Conservation (phyloP, 1,140 invertebrate genomes). For the Monochamus saltuarius region DNA sequence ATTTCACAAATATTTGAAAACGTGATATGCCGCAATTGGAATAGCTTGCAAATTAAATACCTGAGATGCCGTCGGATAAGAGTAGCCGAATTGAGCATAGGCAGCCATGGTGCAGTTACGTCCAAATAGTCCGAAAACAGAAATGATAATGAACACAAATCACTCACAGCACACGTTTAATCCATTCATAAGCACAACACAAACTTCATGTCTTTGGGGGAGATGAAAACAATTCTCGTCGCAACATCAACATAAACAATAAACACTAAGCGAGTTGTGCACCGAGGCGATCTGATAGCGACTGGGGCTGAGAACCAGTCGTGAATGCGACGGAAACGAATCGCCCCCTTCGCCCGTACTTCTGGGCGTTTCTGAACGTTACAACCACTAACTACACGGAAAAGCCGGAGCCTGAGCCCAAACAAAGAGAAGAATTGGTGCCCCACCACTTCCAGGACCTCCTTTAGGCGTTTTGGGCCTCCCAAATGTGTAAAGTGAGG, state of each 20-base stretch:
- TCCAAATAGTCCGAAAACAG: slow-evolving; percentile 20
- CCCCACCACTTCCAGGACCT: slow-evolving; percentile 31
- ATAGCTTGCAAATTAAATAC: slow-evolving; percentile 53
- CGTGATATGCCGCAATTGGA: too few relatives aligned
- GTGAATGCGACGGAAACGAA: slow-evolving; percentile 29
- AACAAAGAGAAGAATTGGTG: slow-evolving; percentile 30
- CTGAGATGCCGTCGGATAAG: slow-evolving; percentile 77
- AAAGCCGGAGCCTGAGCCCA: slow-evolving; percentile 36
- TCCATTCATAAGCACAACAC: slow-evolving; percentile 32
- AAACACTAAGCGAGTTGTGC: slow-evolving; percentile 25
- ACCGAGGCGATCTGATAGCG: slow-evolving; percentile 45
- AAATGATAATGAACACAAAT: slow-evolving; percentile 23
- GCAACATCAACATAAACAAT: slow-evolving; percentile 50
- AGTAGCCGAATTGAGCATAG: slow-evolving; percentile 80
- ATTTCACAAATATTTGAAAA: too few relatives aligned
- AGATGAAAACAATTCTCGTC: slow-evolving; percentile 38
- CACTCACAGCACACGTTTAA: slow-evolving; percentile 34
- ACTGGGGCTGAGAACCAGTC: slow-evolving; percentile 38
- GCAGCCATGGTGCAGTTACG: slow-evolving; percentile 63
- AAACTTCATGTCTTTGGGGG: slow-evolving; percentile 37
- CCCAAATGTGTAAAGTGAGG: slow-evolving; percentile 26
- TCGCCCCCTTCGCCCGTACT: slow-evolving; percentile 35
- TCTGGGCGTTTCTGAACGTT: slow-evolving; percentile 32
- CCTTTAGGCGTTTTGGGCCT: slow-evolving; percentile 23
- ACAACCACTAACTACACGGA: slow-evolving; percentile 44